Base-by-base conservation (phyloP, 2,888 invertebrate genomes). In the Brachyopa scutellaris region DNA sequence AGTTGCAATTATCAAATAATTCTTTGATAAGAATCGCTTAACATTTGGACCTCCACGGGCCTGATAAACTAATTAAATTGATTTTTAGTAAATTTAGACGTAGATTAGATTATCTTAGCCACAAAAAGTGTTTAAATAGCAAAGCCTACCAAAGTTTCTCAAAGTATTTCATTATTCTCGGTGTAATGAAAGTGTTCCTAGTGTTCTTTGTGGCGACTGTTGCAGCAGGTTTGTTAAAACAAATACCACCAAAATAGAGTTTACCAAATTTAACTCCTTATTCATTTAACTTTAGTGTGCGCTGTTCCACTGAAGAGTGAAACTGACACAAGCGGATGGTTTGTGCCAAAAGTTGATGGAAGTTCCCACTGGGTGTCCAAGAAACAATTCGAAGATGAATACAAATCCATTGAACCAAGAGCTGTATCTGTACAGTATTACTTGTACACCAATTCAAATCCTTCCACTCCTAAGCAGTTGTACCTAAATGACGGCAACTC, bases 391-490 rank as follows among this genome's bases (percentile, higher is more conserved):
- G 51, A 69, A 36, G 15, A 59, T 8, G 38, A 49, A 9, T 8
- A 19, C 6, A 8, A 6, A 7, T 21, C 47, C 0, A 29, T 40
- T 9, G 19, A 53, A 36, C 15, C 45, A 15, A 51, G 47, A 17
- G 17, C 31, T 29, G 31, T 57, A n/a, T 9, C 15, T 15, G 76
- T 84, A 1, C 42, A 49, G 19, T 84, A 74, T 40, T 77, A 74
- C 29, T 51, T 91, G 1, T 92, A 85, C 66, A 91, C 91, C 0
- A 88, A 88, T 17, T 9, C 70, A 1, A 85, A 84, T 62, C 77
- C 85, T 0, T 57, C 6, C 1, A 40, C 33, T n/a, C 84, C 84
- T 0, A 69, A 84, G 38, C 33, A 84, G 15, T 38, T 86, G 11
- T 77, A 70, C 6, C 11, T 80, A 2, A 82, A 82, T 1, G 78